These are phyloP conservation scores for Rattus rattus DNA, from an alignment of 2,113 vertebrate genomes.

Conservation along the genomic window DNA sequence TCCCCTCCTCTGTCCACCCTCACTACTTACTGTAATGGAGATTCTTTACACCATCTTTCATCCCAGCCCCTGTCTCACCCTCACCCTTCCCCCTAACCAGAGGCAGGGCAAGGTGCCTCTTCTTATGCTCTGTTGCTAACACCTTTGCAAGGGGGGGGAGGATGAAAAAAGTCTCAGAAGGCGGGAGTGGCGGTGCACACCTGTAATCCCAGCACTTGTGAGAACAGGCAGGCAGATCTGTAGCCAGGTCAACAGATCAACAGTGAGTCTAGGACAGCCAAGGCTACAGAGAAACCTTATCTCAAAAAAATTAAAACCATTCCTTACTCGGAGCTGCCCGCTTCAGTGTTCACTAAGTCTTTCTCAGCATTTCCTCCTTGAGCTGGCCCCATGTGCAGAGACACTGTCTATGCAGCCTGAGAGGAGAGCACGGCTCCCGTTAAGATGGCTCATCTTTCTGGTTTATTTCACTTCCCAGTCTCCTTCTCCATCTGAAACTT, in stretches of 20 bases:
- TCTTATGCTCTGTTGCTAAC: neutral
- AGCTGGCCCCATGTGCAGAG: neutral
- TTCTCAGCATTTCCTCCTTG: neutral
- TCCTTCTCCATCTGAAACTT: constrained; percentile 39
- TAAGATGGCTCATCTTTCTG: neutral
- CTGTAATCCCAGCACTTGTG: neutral
- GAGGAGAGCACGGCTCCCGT: neutral
- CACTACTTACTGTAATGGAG: neutral
- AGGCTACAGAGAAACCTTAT: neutral
- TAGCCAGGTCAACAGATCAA: neutral
- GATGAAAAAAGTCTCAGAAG: neutral
- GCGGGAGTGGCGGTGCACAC: neutral
- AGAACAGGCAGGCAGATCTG: neutral
- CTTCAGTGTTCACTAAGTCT: neutral
- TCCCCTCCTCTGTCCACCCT: neutral
- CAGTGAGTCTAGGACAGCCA: neutral
- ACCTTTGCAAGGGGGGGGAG: neutral
- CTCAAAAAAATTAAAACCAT: neutral
- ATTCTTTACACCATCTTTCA: neutral
- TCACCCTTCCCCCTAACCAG: neutral
- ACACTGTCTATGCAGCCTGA: neutral
- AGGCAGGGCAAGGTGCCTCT: neutral
- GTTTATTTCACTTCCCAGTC: constrained; percentile 45
- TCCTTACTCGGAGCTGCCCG: neutral
- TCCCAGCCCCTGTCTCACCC: neutral